phyloP scores from a whole-genome alignment of 1,140 invertebrate genomes.

The Bacillus rossius region DNA sequence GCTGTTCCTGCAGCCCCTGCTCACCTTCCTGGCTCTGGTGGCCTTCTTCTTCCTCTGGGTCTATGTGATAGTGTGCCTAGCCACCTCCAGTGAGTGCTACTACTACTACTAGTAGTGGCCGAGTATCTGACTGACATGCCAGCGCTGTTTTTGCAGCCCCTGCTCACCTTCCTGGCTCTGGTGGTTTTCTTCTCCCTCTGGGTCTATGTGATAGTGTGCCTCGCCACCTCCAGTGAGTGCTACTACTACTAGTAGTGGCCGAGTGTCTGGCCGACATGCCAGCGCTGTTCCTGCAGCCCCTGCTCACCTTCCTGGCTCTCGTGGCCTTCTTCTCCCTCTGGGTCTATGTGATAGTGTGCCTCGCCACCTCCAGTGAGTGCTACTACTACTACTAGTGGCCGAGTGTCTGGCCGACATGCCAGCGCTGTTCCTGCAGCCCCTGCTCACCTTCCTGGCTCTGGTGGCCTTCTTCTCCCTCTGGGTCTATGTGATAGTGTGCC shows the following conservation, averaged over 20 bases:
- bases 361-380: constrained; percentile 66
- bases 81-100: constrained; percentile 66
- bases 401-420: constrained; percentile 79
- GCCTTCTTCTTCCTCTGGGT: constrained; percentile 84
- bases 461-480: constrained; percentile 79
- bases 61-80: constrained; percentile 62
- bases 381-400: no score
- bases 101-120: no score
- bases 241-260: no score
- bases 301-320: constrained; percentile 77
- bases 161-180: constrained; percentile 77
- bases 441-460: constrained; percentile 77
- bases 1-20: constrained; percentile 80
- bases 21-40: constrained; percentile 75
- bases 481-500: constrained; percentile 67
- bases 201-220: constrained; percentile 67
- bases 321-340: constrained; percentile 79
- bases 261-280: constrained; percentile 79
- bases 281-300: constrained; percentile 78
- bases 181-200: constrained; percentile 79
- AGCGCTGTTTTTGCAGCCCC: constrained; percentile 78
- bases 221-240: constrained; percentile 66
- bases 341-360: constrained; percentile 67
- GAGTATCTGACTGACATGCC: constrained; percentile 79
- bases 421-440: constrained; percentile 78